Evolutionary conservation across 2,797 vertebrate genomes (phyloP), one percentile per base, ranked within the genome.

Genomic region (Poecilia gillii): DNA sequence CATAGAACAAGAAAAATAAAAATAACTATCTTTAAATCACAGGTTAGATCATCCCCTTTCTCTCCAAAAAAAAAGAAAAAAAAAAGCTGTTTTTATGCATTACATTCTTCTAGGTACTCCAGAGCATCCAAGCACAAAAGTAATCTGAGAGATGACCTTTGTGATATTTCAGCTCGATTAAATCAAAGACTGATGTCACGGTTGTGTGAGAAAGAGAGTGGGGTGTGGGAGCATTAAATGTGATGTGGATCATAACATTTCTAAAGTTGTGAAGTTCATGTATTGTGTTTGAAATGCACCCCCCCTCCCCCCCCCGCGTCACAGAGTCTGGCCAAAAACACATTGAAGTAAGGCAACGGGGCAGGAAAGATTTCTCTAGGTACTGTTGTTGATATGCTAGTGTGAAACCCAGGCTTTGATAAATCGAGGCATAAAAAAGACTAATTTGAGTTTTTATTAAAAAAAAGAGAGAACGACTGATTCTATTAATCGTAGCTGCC

Each of bases 401-500:
- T 73, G 73, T 77, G 55, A 83, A 83, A 82, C 45, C n/a, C 66
- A 72, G 62, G 71, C 25, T 84, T 84, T 64, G 77, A 49, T 49
- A 39, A 78, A 73, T 62, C 82, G 81, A 85, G 78, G 47, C 16
- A 31, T 78, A 75, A 76, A 83, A 76, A 85, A 85, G 75, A 82
- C 76, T 66, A 73, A 85, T 85, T 90, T 88, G 87, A 28, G 25
- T 84, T 43, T 76, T 89, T 77, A 84, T 85, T 41, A 41, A 7
- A 41, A 81, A 89, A 86, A 82, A 87, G 87, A 83, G 74, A 0
- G 85, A 81, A 71, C 74, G 81, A 90, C 73, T 84, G 81, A 90
- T 88, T 85, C 82, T 85, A 88, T 90, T 85, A 90, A 90, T 91
- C 82, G 88, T 86, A 92, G 89, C 91, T 93, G 91, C 91, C 93